A percentile compares a stretch with the other conserved stretches of the same genome.
These are phyloP conservation scores for Drosophila punjabiensis DNA, from an alignment of 1,140 invertebrate genomes.

Conservation along the genomic window DNA sequence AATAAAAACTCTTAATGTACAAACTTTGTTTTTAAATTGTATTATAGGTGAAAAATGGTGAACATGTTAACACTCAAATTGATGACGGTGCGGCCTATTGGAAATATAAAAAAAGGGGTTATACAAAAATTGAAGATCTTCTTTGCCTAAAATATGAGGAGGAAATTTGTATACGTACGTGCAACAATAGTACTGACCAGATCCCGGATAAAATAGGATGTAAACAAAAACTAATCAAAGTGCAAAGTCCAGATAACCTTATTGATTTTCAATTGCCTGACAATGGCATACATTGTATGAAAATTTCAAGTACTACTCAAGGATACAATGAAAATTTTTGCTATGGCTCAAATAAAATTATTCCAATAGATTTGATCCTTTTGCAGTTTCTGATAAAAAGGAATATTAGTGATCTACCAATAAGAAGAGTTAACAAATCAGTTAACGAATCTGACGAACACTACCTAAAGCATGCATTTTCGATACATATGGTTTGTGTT, in stretches of 20 bases:
- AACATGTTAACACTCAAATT: conserved; percentile 5
- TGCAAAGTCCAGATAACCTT: conserved; percentile 55
- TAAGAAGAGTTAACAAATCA: conserved; percentile 13
- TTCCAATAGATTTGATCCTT: conserved; percentile 34
- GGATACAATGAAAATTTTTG: conserved; percentile 64
- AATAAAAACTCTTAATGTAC: too few species aligned
- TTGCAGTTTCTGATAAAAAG: conserved; percentile 15
- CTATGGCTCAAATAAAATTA: conserved; percentile 62
- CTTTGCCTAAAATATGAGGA: conserved; percentile 35
- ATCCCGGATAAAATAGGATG: conserved; percentile 33
- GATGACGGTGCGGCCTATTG: conserved; percentile 22
- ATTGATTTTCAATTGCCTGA: conserved; percentile 41
- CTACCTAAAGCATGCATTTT: conserved; percentile 41
- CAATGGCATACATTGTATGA: conserved; percentile 37
- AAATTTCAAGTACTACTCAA: conserved; percentile 40
- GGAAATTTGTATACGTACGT: conserved; percentile 43
- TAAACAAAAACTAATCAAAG: conserved; percentile 9
- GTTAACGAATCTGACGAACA: conserved; percentile 44
- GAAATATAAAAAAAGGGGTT: conserved; percentile 44
- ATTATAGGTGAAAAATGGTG: conserved; percentile 10
- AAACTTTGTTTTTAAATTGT: neutral
- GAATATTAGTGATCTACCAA: conserved; percentile 58
- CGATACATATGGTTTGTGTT: conserved; percentile 63
- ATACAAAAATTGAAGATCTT: conserved; percentile 40
- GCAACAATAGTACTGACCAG: conserved; percentile 36